Conservation (phyloP, 2,888 invertebrate species). For the Ommatoiulus sabulosus region DNA sequence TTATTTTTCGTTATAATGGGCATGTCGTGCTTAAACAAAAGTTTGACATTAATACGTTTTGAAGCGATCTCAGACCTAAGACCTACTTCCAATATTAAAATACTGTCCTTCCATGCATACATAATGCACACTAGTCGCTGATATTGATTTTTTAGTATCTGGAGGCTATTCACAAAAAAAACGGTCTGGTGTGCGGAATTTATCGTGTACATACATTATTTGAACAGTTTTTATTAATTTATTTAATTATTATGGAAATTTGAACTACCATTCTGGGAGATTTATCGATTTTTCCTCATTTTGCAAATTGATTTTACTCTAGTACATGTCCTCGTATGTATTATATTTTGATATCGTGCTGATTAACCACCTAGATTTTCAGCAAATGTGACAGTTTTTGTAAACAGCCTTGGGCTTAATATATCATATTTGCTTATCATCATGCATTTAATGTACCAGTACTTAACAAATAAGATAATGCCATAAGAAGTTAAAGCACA, state of each 20-base stretch:
- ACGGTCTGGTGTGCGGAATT: neutral
- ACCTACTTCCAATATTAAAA: neutral
- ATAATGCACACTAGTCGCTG: neutral
- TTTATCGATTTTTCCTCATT: neutral
- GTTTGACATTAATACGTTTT: neutral
- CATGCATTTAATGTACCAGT: too few relatives aligned
- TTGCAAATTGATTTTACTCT: too few relatives aligned
- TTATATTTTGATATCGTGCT: neutral
- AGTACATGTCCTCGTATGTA: neutral
- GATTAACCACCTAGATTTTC: neutral
- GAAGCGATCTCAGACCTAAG: neutral
- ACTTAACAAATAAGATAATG: too few relatives aligned
- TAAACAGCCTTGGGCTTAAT: too few relatives aligned
- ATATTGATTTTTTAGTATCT: neutral
- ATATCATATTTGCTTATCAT: too few relatives aligned
- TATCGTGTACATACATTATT: neutral
- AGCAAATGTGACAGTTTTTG: too few relatives aligned
- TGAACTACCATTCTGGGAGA: neutral
- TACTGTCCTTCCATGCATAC: neutral
- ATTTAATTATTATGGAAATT: conserved; percentile 10
- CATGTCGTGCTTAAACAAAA: neutral
- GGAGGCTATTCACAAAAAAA: neutral
- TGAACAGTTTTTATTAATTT: neutral
- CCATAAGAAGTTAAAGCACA: too few relatives aligned
- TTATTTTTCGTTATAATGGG: neutral